Percentiles rank a stretch among this genome's conserved stretches.
Evolutionary conservation across 2,888 invertebrate genomes (phyloP).

Genomic region (Epistrophe eligans): DNA sequence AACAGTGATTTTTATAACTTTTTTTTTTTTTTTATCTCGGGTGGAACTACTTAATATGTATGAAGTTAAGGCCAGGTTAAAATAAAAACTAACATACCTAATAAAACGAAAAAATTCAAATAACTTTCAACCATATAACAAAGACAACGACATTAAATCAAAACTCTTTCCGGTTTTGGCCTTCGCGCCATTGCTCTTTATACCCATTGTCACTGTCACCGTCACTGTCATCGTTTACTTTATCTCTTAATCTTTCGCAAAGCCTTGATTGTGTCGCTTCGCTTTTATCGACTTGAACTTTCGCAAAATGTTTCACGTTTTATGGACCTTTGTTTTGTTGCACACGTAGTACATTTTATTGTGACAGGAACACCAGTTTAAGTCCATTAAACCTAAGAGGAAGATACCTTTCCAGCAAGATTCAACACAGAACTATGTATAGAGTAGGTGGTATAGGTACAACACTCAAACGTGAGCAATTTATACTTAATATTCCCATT

Average conservation of each 20-base stretch:
- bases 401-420: conserved; percentile 18
- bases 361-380: conserved; percentile 72
- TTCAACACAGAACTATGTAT: conserved; percentile 2
- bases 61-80: not conserved
- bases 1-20: too few species aligned
- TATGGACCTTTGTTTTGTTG: conserved; percentile 68
- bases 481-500: conserved; percentile 66
- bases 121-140: not conserved
- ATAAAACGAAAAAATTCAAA: not conserved
- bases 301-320: conserved; percentile 65
- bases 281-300: conserved; percentile 51
- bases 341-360: conserved; percentile 74
- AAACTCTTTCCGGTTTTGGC: conserved; percentile 8
- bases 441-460: not conserved
- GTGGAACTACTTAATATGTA: conserved; percentile 8
- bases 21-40: too few species aligned
- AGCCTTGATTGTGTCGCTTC: conserved; percentile 46
- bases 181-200: conserved; percentile 43
- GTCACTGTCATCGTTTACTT: conserved; percentile 45
- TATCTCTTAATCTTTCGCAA: conserved; percentile 66
- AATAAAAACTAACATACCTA: not conserved
- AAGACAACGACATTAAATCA: conserved; percentile 34
- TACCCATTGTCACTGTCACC: conserved; percentile 45
- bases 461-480: conserved; percentile 68
- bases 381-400: conserved; percentile 68